A percentile compares a stretch with the other conserved stretches of the same genome.
phyloP scores from a whole-genome alignment of 2,113 vertebrate species.

The Cyphotilapia sp. region DNA sequence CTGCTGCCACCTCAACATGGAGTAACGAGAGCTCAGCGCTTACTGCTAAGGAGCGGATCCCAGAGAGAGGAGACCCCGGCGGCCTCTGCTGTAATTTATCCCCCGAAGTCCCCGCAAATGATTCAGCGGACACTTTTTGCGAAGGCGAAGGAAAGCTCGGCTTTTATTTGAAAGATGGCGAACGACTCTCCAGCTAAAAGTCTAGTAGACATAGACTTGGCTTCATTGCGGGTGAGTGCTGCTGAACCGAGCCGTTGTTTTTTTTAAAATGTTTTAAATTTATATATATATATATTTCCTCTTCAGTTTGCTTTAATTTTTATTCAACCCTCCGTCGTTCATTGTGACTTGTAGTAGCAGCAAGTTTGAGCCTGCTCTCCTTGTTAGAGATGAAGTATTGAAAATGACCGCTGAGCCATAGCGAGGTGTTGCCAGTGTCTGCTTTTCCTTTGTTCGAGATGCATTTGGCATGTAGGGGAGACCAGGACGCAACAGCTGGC shows the following conservation, averaged over 20 bases:
- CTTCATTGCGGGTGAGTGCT: slow-evolving; percentile 88
- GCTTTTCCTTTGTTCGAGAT: slow-evolving; percentile 70
- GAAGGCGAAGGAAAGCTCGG: slow-evolving; percentile 27
- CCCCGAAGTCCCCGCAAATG: slow-evolving; percentile 8
- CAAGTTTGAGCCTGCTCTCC: not conserved
- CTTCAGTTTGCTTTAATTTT: not conserved
- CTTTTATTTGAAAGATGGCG: slow-evolving; percentile 83
- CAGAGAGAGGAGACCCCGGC: slow-evolving; percentile 17
- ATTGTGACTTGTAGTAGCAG: accelerated
- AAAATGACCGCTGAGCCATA: slow-evolving; percentile 43
- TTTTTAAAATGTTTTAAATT: not conserved
- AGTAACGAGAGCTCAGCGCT: slow-evolving; percentile 51
- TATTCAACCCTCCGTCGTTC: not conserved
- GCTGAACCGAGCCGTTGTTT: slow-evolving; percentile 19
- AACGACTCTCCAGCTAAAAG: slow-evolving; percentile 98
- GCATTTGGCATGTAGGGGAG: slow-evolving; percentile 53
- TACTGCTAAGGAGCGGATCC: slow-evolving; percentile 3
- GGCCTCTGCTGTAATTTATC: not conserved
- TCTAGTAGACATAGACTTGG: slow-evolving; percentile 95
- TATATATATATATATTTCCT: not conserved
- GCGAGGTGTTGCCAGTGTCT: slow-evolving; percentile 67
- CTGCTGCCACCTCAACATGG: slow-evolving; percentile 77
- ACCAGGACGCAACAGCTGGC: slow-evolving; percentile 66
- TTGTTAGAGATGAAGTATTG: not conserved
- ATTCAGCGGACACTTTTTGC: not conserved